A percentile compares a stretch with the other conserved stretches of the same genome.
Conservation (phyloP, 1,140 invertebrate species). For the Drosophila parvula region DNA sequence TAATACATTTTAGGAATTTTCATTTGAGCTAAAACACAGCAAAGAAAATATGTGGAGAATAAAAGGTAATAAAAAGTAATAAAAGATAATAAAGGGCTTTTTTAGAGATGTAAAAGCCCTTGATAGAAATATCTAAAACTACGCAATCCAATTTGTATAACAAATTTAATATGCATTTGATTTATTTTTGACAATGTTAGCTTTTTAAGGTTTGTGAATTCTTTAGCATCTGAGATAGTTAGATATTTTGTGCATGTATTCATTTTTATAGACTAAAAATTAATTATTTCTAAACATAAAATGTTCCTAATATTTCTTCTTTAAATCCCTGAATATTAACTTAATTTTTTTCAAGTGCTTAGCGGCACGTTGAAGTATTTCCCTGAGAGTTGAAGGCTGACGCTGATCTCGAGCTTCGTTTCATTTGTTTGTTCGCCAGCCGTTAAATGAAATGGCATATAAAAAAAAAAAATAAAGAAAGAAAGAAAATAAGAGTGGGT, state of each 20-base stretch:
- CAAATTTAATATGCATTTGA: too few relatives aligned
- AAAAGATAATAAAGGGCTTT: too few relatives aligned
- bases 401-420: constrained; percentile 51
- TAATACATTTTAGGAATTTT: not conserved
- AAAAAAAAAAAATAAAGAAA: constrained; percentile 6
- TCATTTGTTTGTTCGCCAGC: constrained; percentile 77
- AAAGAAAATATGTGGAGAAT: not conserved
- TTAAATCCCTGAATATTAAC: not conserved
- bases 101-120: too few relatives aligned
- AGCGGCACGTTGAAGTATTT: constrained; percentile 9
- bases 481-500: not conserved
- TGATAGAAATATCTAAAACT: too few relatives aligned
- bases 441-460: constrained; percentile 81
- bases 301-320: not conserved
- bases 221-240: too few relatives aligned
- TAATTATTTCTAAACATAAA: not conserved
- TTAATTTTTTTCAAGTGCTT: constrained; percentile 17
- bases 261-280: not conserved
- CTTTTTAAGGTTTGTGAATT: too few relatives aligned
- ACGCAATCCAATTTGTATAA: too few relatives aligned
- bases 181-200: too few relatives aligned
- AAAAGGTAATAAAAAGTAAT: too few relatives aligned
- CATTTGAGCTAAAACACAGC: accelerated
- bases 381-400: constrained; percentile 34
- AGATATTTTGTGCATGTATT: too few relatives aligned